phyloP scores from a whole-genome alignment of 2,888 invertebrate genomes.

The Parascotia fuliginaria region DNA sequence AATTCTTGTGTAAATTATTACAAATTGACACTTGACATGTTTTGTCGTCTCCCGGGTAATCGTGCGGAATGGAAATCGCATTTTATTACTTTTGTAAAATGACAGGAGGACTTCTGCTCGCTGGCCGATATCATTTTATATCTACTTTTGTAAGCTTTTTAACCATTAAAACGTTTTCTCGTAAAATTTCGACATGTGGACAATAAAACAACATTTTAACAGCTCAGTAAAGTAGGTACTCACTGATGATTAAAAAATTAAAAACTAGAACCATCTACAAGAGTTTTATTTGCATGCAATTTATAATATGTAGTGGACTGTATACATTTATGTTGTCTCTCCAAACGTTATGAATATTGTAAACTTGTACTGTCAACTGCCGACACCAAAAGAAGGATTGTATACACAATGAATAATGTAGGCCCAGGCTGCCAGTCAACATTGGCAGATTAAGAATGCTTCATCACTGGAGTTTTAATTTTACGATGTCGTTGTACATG shows the following conservation, averaged over 20 bases:
- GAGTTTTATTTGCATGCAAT: too few relatives aligned
- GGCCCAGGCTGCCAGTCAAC: neutral
- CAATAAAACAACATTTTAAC: neutral
- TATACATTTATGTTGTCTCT: too few relatives aligned
- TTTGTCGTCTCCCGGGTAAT: conserved; percentile 81
- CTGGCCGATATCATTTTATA: conserved; percentile 30
- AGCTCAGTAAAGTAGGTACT: neutral
- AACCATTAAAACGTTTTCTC: too few relatives aligned
- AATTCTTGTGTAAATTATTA: conserved; percentile 77
- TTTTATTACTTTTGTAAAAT: conserved; percentile 69
- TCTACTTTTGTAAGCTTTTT: too few relatives aligned
- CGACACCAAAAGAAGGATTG: too few relatives aligned
- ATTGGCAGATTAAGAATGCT: conserved; percentile 36
- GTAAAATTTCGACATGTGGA: too few relatives aligned
- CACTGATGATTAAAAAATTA: too few relatives aligned
- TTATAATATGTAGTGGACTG: too few relatives aligned
- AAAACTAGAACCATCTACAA: neutral
- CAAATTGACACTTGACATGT: conserved; percentile 82
- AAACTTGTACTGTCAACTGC: too few relatives aligned
- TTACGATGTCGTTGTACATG: conserved; percentile 74
- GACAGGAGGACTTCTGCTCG: conserved; percentile 50
- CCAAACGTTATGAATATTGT: too few relatives aligned
- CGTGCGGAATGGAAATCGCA: conserved; percentile 69
- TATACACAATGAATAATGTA: neutral
- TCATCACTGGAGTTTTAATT: conserved; percentile 60